These are phyloP conservation scores for Phyllotreta striolata DNA, from an alignment of 2,888 invertebrate species.

Conservation along the genomic window DNA sequence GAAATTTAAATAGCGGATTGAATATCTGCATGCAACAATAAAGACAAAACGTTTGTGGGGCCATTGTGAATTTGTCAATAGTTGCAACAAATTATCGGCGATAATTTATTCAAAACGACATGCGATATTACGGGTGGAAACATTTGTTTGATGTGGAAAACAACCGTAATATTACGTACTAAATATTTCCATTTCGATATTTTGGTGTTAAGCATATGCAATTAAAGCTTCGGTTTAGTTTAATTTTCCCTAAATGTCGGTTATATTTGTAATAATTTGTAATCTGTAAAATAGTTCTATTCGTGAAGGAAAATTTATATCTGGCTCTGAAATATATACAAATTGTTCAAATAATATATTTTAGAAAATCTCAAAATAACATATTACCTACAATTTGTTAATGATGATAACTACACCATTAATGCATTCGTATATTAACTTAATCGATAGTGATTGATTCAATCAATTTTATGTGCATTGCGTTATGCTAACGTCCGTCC, in stretches of 20 bases:
- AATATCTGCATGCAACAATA: constrained; percentile 2
- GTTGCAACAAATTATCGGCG: not conserved
- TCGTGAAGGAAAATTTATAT: no score
- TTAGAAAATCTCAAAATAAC: no score
- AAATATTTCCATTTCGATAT: constrained; percentile 3
- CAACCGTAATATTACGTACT: constrained; percentile 4
- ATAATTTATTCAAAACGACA: constrained; percentile 1
- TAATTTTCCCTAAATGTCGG: not conserved
- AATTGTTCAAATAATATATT: no score
- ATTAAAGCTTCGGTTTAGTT: not conserved
- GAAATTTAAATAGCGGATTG: constrained; percentile 9
- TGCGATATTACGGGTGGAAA: constrained; percentile 6
- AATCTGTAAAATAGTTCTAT: no score
- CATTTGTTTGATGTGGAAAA: constrained; percentile 8
- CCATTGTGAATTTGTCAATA: constrained; percentile 12
- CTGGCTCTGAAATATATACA: no score
- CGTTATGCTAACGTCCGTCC: no score
- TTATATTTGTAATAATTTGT: not conserved
- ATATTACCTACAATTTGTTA: no score
- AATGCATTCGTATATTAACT: no score
- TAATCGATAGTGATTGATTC: no score
- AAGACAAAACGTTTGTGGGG: constrained; percentile 2
- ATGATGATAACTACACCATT: no score
- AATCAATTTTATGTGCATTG: no score
- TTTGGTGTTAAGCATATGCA: not conserved